phyloP scores from a whole-genome alignment of 2,113 vertebrate genomes.

The Chaetura pelagica region DNA sequence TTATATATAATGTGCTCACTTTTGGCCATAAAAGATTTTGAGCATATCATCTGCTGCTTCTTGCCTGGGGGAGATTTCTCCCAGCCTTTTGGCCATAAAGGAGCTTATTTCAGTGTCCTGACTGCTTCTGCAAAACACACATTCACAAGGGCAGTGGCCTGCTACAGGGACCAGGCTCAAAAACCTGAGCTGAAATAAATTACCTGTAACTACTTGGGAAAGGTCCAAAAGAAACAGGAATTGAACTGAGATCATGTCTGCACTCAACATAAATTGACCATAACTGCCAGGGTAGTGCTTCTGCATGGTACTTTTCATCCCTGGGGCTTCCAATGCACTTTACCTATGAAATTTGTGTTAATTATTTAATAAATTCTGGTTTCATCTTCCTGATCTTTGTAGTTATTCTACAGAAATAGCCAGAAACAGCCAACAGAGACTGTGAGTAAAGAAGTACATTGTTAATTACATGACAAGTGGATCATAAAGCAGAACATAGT shows the following conservation, averaged over 20 bases:
- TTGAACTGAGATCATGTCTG: conserved; percentile 23
- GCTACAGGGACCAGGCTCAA: background rate
- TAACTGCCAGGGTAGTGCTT: background rate
- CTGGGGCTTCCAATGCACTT: background rate
- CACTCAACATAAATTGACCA: background rate
- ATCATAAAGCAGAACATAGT: background rate
- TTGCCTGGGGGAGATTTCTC: background rate
- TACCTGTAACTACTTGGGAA: background rate
- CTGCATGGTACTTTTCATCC: background rate
- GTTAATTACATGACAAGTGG: background rate
- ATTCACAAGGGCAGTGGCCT: background rate
- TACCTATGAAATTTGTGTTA: background rate
- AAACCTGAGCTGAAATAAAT: background rate
- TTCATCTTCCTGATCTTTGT: background rate
- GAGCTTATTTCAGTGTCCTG: background rate
- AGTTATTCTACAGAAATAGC: background rate
- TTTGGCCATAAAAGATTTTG: background rate
- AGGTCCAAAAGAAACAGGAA: conserved; percentile 5
- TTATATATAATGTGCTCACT: background rate
- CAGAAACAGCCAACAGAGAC: background rate
- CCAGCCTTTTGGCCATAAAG: background rate
- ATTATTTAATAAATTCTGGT: background rate
- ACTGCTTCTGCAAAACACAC: background rate
- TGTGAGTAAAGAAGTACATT: background rate
- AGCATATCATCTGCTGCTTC: background rate